Evolutionary conservation across 2,797 vertebrate genomes (phyloP).

Genomic region (Echiichthys vipera): DNA sequence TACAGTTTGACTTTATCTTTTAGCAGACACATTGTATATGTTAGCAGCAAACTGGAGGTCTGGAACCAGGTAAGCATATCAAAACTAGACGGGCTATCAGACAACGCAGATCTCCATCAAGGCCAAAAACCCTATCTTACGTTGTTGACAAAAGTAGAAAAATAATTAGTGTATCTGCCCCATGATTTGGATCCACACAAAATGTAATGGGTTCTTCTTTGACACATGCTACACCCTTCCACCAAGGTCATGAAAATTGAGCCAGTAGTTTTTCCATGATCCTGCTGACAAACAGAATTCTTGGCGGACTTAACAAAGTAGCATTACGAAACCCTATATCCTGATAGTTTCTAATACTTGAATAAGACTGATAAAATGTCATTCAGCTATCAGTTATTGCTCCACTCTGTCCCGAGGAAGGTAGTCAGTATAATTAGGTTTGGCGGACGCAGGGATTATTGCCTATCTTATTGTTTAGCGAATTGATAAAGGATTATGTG

Average conservation of each 20-base stretch:
- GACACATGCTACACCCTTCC: too few relatives aligned
- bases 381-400: constrained; percentile 26
- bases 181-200: too few relatives aligned
- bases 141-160: too few relatives aligned
- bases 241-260: too few relatives aligned
- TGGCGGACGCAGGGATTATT: constrained; percentile 51
- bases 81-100: background rate
- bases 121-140: too few relatives aligned
- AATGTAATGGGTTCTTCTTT: too few relatives aligned
- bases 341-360: constrained; percentile 11
- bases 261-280: too few relatives aligned
- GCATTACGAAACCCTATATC: background rate
- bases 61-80: background rate
- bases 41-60: background rate
- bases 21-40: too few relatives aligned
- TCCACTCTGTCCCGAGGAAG: constrained; percentile 29
- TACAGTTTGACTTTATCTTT: constrained; percentile 11
- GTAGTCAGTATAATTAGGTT: constrained; percentile 37
- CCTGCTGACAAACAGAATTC: too few relatives aligned
- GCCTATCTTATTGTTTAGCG: constrained; percentile 44
- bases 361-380: constrained; percentile 22
- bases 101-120: too few relatives aligned
- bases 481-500: constrained; percentile 56
- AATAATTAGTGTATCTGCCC: too few relatives aligned
- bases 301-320: background rate